phyloP scores from a whole-genome alignment of 2,888 invertebrate genomes.

The Volucella inanis region DNA sequence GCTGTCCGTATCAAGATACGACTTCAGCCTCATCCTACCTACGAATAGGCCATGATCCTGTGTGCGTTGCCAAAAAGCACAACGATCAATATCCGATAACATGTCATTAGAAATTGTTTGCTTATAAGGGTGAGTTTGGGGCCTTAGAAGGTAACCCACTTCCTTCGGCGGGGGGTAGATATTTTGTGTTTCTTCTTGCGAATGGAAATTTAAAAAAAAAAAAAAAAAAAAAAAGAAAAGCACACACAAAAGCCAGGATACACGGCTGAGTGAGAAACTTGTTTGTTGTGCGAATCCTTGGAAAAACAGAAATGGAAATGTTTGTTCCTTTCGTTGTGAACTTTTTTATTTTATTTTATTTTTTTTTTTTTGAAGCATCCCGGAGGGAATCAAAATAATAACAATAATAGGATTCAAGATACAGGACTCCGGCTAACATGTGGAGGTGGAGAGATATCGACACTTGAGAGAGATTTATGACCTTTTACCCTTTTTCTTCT shows the following conservation, averaged over 20 bases:
- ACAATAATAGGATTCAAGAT: conserved; percentile 76
- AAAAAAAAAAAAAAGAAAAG: not conserved
- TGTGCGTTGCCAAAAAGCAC: conserved; percentile 68
- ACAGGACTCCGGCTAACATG: conserved; percentile 31
- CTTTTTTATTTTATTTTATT: conserved; percentile 25
- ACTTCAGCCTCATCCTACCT: conserved; percentile 31
- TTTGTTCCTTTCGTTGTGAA: conserved; percentile 30
- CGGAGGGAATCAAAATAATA: conserved; percentile 78
- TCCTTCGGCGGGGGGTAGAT: conserved; percentile 4
- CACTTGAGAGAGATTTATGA: conserved; percentile 82
- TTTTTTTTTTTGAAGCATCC: conserved; percentile 69
- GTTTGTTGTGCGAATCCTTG: conserved; percentile 58
- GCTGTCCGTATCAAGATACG: conserved; percentile 40
- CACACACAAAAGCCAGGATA: conserved; percentile 47
- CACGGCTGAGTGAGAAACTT: conserved; percentile 38
- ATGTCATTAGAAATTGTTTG: conserved; percentile 75
- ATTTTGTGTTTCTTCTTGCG: conserved; percentile 16
- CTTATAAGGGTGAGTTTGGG: conserved; percentile 49
- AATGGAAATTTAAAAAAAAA: conserved; percentile 41
- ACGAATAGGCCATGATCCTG: conserved; percentile 41
- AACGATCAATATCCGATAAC: conserved; percentile 75
- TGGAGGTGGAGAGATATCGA: conserved; percentile 77
- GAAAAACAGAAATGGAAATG: conserved; percentile 68
- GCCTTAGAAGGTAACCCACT: not conserved
- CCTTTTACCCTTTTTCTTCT: conserved; percentile 81